Conservation (phyloP, 2,888 invertebrate genomes). For the Criorhina ranunculi region DNA sequence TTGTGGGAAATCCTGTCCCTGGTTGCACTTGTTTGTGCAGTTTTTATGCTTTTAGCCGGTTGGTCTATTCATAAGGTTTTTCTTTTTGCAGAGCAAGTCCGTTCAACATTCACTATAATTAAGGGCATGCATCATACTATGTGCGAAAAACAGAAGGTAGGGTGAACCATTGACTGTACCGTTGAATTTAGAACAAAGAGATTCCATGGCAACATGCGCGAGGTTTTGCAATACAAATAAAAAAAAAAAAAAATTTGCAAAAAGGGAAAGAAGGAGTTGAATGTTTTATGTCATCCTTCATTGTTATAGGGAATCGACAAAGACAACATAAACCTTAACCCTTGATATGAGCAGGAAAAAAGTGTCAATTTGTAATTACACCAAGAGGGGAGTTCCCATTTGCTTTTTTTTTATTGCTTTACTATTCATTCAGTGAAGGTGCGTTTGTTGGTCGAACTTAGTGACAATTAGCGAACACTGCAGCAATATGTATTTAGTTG, state of each 20-base stretch:
- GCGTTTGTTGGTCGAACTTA: neutral
- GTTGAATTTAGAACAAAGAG: slow-evolving; percentile 52
- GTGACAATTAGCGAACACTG: no score
- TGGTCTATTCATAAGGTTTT: neutral
- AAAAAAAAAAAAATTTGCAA: neutral
- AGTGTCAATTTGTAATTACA: neutral
- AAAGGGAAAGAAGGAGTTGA: neutral
- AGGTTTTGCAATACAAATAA: slow-evolving; percentile 4
- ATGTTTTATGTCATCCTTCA: slow-evolving; percentile 12
- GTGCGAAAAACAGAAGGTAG: neutral
- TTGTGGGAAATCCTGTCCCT: neutral
- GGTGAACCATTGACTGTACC: slow-evolving; percentile 26
- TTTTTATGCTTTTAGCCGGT: neutral
- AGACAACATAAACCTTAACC: slow-evolving; percentile 18
- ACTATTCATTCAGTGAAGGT: neutral
- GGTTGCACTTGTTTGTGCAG: neutral
- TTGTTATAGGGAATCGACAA: neutral
- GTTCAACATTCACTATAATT: neutral
- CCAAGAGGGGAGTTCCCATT: neutral
- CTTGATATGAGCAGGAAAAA: neutral
- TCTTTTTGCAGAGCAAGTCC: neutral
- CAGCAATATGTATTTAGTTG: no score
- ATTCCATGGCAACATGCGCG: slow-evolving; percentile 66
- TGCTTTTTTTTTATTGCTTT: neutral
- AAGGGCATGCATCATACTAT: slow-evolving; percentile 1